Percentiles rank a stretch among this genome's conserved stretches.
Evolutionary conservation across 2,888 invertebrate genomes (phyloP).

Genomic region (Volucella inanis): DNA sequence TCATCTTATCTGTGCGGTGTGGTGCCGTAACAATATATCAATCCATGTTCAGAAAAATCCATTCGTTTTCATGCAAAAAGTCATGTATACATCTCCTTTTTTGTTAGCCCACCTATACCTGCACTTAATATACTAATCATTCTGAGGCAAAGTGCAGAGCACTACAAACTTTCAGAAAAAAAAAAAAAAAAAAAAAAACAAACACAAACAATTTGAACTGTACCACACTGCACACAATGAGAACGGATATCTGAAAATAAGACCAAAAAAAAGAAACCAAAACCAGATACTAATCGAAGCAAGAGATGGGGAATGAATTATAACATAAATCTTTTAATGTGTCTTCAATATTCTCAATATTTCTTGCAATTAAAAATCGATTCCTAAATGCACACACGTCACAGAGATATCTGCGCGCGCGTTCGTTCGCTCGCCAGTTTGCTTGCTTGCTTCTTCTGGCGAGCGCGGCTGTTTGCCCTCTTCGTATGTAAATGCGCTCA

Average conservation of each 20-base stretch:
- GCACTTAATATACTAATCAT: conserved; percentile 58
- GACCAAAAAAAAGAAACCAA: conserved; percentile 43
- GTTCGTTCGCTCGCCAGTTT: conserved; percentile 19
- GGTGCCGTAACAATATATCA: conserved; percentile 56
- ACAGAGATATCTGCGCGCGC: conserved; percentile 52
- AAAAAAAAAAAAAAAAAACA: conserved; percentile 10
- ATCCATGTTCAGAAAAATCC: conserved; percentile 54
- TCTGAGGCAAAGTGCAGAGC: conserved; percentile 46
- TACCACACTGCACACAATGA: conserved; percentile 47
- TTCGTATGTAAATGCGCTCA: conserved; percentile 65
- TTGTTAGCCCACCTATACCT: conserved; percentile 25
- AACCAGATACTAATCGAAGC: conserved; percentile 69
- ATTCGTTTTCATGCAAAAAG: conserved; percentile 28
- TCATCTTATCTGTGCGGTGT: background rate
- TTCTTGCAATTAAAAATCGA: conserved; percentile 73
- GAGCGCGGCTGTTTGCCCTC: background rate
- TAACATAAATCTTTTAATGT: conserved; percentile 73
- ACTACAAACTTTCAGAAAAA: conserved; percentile 24
- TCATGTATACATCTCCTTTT: conserved; percentile 24
- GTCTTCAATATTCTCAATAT: conserved; percentile 73
- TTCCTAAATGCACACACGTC: conserved; percentile 70
- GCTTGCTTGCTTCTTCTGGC: background rate
- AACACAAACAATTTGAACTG: conserved; percentile 30
- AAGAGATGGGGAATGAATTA: conserved; percentile 68
- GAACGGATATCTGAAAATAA: conserved; percentile 39